phyloP scores from a whole-genome alignment of 2,113 vertebrate genomes.

The Larimichthys crocea region DNA sequence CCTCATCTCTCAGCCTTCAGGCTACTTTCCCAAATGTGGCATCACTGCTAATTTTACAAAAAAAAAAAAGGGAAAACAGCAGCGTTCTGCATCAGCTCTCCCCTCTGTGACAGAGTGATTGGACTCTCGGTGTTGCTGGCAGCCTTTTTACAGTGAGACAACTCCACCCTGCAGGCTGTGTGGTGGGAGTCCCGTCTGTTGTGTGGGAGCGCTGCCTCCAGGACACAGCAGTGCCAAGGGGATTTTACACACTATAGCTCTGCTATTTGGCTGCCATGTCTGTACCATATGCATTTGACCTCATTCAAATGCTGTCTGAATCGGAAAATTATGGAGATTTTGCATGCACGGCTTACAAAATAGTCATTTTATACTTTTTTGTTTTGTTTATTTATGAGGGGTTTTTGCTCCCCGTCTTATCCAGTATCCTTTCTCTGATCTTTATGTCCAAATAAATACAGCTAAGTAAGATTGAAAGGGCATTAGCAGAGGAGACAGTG shows the following conservation, averaged over 20 bases:
- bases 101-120: slow-evolving; percentile 61
- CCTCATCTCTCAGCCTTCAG: slow-evolving; percentile 47
- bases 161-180: slow-evolving; percentile 80
- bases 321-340: slow-evolving; percentile 20
- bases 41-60: slow-evolving; percentile 39
- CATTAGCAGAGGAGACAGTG: background rate
- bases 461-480: slow-evolving; percentile 6
- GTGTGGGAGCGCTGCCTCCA: slow-evolving; percentile 75
- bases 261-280: slow-evolving; percentile 53
- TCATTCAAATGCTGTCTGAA: slow-evolving; percentile 57
- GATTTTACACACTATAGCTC: slow-evolving; percentile 44
- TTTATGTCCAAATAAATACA: slow-evolving; percentile 12
- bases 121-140: slow-evolving; percentile 65
- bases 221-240: slow-evolving; percentile 67
- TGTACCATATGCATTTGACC: slow-evolving; percentile 65
- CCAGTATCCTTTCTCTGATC: background rate
- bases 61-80: slow-evolving; percentile 52
- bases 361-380: background rate
- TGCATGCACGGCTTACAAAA: slow-evolving; percentile 41
- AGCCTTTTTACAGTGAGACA: slow-evolving; percentile 59
- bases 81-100: slow-evolving; percentile 53
- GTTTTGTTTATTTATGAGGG: background rate
- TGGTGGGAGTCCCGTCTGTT: slow-evolving; percentile 77
- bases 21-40: slow-evolving; percentile 31
- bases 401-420: background rate